Evolutionary conservation across 2,888 invertebrate species (phyloP).

Genomic region (Protodeltote pygarga): DNA sequence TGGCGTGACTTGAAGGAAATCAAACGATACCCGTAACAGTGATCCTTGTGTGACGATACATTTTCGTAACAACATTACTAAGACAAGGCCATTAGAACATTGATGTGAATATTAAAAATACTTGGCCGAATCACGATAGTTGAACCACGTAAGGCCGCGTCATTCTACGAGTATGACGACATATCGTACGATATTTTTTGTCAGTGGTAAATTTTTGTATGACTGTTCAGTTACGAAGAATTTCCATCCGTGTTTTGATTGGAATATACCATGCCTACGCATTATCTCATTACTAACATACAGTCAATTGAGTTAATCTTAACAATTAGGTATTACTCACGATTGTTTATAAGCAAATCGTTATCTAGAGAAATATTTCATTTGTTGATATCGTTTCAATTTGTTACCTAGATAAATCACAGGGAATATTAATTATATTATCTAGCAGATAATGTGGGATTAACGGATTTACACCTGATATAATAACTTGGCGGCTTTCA

Average conservation of each 20-base stretch:
- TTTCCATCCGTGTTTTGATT: constrained; percentile 40
- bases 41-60: constrained; percentile 34
- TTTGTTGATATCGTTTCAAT: constrained; percentile 22
- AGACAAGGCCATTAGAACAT: constrained; percentile 44
- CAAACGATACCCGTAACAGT: constrained; percentile 12
- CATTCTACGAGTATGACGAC: constrained; percentile 72
- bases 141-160: constrained; percentile 64
- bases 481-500: background rate
- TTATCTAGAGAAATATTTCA: constrained; percentile 40
- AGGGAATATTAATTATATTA: constrained; percentile 26
- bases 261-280: constrained; percentile 34
- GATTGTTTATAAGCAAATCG: constrained; percentile 41
- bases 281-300: constrained; percentile 37
- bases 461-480: constrained; percentile 13
- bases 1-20: constrained; percentile 24
- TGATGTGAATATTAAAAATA: constrained; percentile 54
- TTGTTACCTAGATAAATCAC: constrained; percentile 37
- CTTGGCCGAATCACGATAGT: constrained; percentile 24
- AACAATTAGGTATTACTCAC: constrained; percentile 42
- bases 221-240: constrained; percentile 50
- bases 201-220: constrained; percentile 48
- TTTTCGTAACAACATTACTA: constrained; percentile 37
- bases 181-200: constrained; percentile 76
- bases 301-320: constrained; percentile 18
- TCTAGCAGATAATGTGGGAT: constrained; percentile 16